Base-by-base conservation (phyloP, 2,797 vertebrate genomes). In the Chiloscyllium punctatum region DNA sequence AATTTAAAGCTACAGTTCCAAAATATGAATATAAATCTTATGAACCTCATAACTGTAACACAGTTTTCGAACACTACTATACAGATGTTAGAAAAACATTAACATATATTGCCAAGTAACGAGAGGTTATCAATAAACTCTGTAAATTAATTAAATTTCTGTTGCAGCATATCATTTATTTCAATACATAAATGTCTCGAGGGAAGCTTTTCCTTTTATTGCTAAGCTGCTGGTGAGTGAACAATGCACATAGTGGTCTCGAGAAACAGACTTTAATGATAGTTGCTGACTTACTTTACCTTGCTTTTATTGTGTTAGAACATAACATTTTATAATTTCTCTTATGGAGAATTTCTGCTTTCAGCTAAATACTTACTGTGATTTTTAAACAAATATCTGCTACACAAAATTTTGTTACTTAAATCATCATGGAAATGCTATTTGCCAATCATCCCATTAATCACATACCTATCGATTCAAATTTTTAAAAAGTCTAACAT, bases 111-210 rank as follows among this genome's bases (percentile, higher is more conserved):
- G 98, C 98, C 97, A 97, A 98, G 98, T 98, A 99, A 99, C 98
- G 98, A 98, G 98, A 98, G 98, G 98, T 99, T 99, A 99, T 99
- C 99, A 99, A 99, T 99, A 99, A 98, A 98, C 98, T 98, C 98
- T 98, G 98, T 99, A 99, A 99, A 99, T 99, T 99, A 99, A 99
- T 99, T 99, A 99, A 98, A 99, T 99, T 98, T 99, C 98, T 98
- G 98, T 98, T 98, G 98, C 98, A 98, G 98, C 98, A 98, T 98
- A 99, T 99, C 98, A 99, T 99, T 99, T 99, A 99, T 99, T 99
- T 98, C 97, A 98, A 98, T 98, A 98, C 97, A 98, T 98, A 98
- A 98, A 98, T 97, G 98, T 99, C 99, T 99, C 99, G 96, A 98
- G 98, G 98, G 99, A 99, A 98, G 98, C 98, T 99, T 99, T 99